Conservation (phyloP, 2,888 invertebrate genomes). For the Pelosia muscerda region DNA sequence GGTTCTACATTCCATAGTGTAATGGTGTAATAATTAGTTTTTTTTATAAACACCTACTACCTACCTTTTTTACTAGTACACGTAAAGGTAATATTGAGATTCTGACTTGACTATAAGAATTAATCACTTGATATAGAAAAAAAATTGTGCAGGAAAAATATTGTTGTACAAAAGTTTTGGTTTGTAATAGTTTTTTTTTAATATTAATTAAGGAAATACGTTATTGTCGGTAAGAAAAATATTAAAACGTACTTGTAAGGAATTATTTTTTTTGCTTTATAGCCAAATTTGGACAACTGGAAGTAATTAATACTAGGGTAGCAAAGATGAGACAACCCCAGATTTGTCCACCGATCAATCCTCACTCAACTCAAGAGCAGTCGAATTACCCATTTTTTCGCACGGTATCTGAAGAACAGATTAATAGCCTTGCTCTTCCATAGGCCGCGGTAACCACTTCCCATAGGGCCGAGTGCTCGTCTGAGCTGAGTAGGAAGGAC, state of each 20-base stretch:
- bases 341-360: neutral
- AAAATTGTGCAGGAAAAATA: neutral
- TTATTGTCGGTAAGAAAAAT: neutral
- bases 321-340: neutral
- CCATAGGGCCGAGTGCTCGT: no score
- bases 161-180: no score
- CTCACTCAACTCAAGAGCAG: neutral
- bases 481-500: no score
- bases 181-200: no score
- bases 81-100: neutral
- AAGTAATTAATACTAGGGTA: neutral
- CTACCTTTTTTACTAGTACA: neutral
- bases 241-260: neutral
- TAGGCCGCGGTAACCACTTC: no score
- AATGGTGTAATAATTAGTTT: slow-evolving; percentile 38
- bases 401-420: no score
- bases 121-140: neutral
- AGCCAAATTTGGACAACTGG: no score
- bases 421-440: no score
- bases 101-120: slow-evolving; percentile 2
- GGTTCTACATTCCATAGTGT: slow-evolving; percentile 53
- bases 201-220: neutral
- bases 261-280: neutral
- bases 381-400: neutral
- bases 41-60: slow-evolving; percentile 34